Evolutionary conservation across 2,113 vertebrate species (phyloP), one percentile per base, ranked within the genome.

Genomic region (Turdus rufiventris): DNA sequence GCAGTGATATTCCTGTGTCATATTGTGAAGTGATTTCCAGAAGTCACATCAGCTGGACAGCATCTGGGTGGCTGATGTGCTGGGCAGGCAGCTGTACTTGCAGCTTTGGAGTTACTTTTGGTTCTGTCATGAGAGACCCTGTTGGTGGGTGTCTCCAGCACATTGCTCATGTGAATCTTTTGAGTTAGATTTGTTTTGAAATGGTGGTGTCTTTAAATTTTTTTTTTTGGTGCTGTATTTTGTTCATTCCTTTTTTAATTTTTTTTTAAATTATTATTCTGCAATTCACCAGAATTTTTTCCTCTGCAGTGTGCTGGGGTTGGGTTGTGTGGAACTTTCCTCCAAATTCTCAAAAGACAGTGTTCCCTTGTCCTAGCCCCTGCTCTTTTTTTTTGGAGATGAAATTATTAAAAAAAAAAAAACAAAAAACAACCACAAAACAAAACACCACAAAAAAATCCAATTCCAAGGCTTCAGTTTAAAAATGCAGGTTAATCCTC

Each of bases 401-500:
- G 40, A 96, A 91, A 95, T 54, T 53, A 14, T 57, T 25, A 60
- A 62, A 57, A 34, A 56, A 29, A 28, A 65, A 58, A 57, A 38
- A 56, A 25, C 9, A 78, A 42, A 60, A 40, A 40, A 40, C 12
- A 40, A 40, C 40, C 40, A 18, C 9, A 45, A 63, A 51, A 51
- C 63, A 45, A 28, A 62, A 53, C 29, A 60, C 18, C 5, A n/a
- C 23, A 36, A 20, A 40, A 40, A 81, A n/a, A 5, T 5, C 20
- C 38, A 90, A 25, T 91, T 94, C 81, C 66, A 87, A 85, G 93
- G 93, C 96, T 96, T 96, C 83, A 83, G 75, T 93, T 98, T 97
- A 95, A 97, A 98, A 97, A 98, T 97, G 95, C 95, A 97, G 94
- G 97, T 97, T 98, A 98, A 98, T 97, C 94, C 96, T 97, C 87